Conservation (phyloP, 2,888 invertebrate species). For the Mythimna vitellina region DNA sequence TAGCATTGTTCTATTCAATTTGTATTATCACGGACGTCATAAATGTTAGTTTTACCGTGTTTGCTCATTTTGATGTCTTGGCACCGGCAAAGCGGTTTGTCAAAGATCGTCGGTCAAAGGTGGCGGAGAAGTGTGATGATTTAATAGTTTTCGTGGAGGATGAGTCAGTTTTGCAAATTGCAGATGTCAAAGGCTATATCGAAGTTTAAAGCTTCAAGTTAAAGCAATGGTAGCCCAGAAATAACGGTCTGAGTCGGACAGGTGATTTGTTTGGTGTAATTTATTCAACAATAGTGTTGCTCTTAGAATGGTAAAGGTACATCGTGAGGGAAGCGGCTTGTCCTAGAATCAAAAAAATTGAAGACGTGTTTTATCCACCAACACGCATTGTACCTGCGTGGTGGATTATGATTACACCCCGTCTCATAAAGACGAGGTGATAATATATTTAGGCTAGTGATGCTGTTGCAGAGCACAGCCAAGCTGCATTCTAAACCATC, state of each 20-base stretch:
- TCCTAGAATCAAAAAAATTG: background rate
- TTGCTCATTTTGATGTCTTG: slow-evolving; percentile 24
- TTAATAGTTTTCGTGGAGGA: background rate
- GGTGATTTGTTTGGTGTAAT: background rate
- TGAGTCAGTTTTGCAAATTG: background rate
- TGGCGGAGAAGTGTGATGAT: background rate
- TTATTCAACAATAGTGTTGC: background rate
- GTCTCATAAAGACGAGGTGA: background rate
- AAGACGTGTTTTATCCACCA: background rate
- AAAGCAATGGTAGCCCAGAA: background rate
- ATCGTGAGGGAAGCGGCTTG: background rate
- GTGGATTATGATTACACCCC: background rate
- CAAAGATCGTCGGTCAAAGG: slow-evolving; percentile 18
- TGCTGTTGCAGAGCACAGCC: background rate
- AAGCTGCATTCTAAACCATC: background rate
- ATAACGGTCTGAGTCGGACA: background rate
- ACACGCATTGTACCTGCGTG: background rate
- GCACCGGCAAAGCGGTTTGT: slow-evolving; percentile 6
- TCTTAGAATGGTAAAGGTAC: background rate
- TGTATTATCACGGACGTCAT: slow-evolving; percentile 45
- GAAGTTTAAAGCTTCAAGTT: background rate
- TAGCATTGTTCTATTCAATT: slow-evolving; percentile 72
- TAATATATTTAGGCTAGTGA: background rate
- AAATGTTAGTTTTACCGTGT: slow-evolving; percentile 45
- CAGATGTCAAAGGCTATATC: background rate